Evolutionary conservation across 2,888 invertebrate genomes (phyloP).

Genomic region (Tetranychus truncatus): DNA sequence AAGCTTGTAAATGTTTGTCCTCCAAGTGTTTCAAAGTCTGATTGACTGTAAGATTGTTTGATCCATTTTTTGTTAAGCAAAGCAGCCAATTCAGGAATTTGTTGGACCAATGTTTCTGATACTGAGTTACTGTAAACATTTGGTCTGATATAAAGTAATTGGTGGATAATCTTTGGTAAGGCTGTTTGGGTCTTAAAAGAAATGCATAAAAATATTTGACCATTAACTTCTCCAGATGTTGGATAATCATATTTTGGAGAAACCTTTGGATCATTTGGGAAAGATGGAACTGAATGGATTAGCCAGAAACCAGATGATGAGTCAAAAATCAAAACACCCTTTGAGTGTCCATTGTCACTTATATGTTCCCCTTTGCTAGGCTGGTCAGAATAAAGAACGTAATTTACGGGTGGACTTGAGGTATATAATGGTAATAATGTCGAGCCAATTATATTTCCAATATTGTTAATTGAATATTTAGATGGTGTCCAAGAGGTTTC

Average conservation of each 20-base stretch:
- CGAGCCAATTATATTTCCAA: background rate
- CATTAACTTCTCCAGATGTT: constrained; percentile 42
- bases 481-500: background rate
- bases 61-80: constrained; percentile 9
- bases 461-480: background rate
- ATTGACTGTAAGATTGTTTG: background rate
- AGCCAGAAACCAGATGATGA: constrained; percentile 57
- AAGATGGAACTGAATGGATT: constrained; percentile 68
- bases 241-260: constrained; percentile 30
- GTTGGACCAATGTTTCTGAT: background rate
- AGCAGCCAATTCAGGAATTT: background rate
- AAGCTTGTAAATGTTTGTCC: constrained; percentile 15
- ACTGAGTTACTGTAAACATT: constrained; percentile 11
- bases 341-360: constrained; percentile 52
- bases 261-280: constrained; percentile 41
- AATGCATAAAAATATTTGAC: constrained; percentile 73
- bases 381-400: background rate
- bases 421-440: background rate
- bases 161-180: constrained; percentile 36
- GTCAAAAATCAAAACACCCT: constrained; percentile 63
- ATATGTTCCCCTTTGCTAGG: background rate
- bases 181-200: constrained; percentile 46
- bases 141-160: constrained; percentile 19
- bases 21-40: background rate
- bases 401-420: background rate